Conservation (phyloP, 2,113 vertebrate genomes). For the Neogale vison region DNA sequence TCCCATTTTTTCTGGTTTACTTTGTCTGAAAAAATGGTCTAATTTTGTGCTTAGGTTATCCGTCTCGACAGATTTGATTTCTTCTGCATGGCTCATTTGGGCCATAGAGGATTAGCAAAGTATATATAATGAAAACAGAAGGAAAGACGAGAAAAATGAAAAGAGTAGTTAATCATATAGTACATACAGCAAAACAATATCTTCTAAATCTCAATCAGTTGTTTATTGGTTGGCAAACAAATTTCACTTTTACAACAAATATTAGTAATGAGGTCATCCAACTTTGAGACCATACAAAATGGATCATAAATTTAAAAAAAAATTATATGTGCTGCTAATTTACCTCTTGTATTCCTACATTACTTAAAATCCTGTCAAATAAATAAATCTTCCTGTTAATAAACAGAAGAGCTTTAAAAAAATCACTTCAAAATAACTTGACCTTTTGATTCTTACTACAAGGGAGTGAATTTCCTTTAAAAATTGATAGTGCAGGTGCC, state of each 20-base stretch:
- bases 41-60: constrained; percentile 81
- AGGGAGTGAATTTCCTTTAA: constrained; percentile 79
- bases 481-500: constrained; percentile 86
- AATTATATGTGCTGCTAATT: constrained; percentile 89
- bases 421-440: constrained; percentile 88
- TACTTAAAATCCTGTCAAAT: constrained; percentile 89
- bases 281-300: constrained; percentile 93
- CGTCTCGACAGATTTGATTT: constrained; percentile 63
- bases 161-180: constrained; percentile 80
- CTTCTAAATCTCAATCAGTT: constrained; percentile 92
- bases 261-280: constrained; percentile 96
- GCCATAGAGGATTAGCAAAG: constrained; percentile 62
- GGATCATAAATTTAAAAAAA: constrained; percentile 95
- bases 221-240: constrained; percentile 99
- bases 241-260: constrained; percentile 98
- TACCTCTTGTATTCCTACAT: constrained; percentile 88
- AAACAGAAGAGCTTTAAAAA: constrained; percentile 81
- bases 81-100: constrained; percentile 73
- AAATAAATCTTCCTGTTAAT: constrained; percentile 88
- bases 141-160: constrained; percentile 73
- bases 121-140: constrained; percentile 65
- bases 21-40: constrained; percentile 38
- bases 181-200: constrained; percentile 85
- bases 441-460: constrained; percentile 78
- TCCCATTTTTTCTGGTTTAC: constrained; percentile 61